These are phyloP conservation scores for Hipparchia sbordonii DNA, from an alignment of 2,888 invertebrate genomes.

Conservation along the genomic window DNA sequence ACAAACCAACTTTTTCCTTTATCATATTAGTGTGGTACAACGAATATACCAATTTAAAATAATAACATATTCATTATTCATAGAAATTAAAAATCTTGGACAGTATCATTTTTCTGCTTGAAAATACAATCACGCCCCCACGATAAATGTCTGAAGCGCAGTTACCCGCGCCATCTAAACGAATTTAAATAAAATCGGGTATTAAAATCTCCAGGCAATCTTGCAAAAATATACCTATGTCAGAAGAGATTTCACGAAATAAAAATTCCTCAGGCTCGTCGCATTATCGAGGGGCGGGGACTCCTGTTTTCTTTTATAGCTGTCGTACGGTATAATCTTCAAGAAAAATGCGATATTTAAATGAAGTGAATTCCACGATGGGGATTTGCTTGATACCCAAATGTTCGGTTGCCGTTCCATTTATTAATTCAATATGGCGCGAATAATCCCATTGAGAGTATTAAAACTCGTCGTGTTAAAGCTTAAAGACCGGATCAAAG, in stretches of 20 bases:
- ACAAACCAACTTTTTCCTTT: too few relatives aligned
- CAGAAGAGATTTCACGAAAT: slow-evolving; percentile 81
- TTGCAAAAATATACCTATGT: slow-evolving; percentile 81
- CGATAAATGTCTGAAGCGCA: slow-evolving; percentile 75
- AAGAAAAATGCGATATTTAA: slow-evolving; percentile 83
- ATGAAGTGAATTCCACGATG: slow-evolving; percentile 78
- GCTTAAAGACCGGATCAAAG: slow-evolving; percentile 24
- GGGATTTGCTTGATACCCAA: slow-evolving; percentile 71
- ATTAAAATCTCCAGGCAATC: slow-evolving; percentile 80
- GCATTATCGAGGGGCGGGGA: slow-evolving; percentile 78
- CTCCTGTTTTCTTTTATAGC: slow-evolving; percentile 82
- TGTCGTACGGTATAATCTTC: slow-evolving; percentile 83
- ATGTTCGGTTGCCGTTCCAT: slow-evolving; percentile 70
- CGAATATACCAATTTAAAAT: neutral
- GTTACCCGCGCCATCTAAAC: slow-evolving; percentile 75
- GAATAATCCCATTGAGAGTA: slow-evolving; percentile 52
- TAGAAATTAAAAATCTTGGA: slow-evolving; percentile 20
- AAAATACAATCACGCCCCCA: slow-evolving; percentile 76
- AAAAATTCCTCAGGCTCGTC: slow-evolving; percentile 81
- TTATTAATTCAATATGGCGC: slow-evolving; percentile 66
- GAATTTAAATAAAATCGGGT: slow-evolving; percentile 82
- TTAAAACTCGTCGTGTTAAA: slow-evolving; percentile 50
- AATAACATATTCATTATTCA: neutral
- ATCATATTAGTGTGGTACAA: too few relatives aligned
- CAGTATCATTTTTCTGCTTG: slow-evolving; percentile 51